Evolutionary conservation across 1,140 invertebrate species (phyloP).

Genomic region (Drosophila nasuta): DNA sequence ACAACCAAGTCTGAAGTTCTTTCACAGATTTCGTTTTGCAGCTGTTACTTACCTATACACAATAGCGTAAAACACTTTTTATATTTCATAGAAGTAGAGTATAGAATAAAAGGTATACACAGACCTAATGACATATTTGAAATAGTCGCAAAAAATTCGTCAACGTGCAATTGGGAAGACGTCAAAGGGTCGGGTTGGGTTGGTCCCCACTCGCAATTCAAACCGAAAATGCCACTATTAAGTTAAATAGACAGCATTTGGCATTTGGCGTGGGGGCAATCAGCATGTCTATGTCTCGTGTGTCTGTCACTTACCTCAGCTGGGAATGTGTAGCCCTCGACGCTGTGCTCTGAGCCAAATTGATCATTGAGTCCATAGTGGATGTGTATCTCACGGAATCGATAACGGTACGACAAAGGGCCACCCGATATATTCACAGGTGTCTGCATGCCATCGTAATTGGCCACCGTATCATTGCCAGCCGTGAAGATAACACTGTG

Average conservation of each 20-base stretch:
- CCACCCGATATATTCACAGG: conserved; percentile 96
- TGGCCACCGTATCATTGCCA: conserved; percentile 90
- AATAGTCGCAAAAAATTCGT: too few relatives aligned
- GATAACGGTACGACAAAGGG: conserved; percentile 97
- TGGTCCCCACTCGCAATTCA: not conserved
- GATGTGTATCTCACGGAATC: conserved; percentile 95
- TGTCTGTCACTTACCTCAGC: conserved; percentile 90
- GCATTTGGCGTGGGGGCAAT: not conserved
- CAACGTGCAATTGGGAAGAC: too few relatives aligned
- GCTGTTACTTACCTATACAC: too few relatives aligned
- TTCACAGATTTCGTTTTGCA: too few relatives aligned
- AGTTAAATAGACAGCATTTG: conserved; percentile 1
- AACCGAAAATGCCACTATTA: not conserved
- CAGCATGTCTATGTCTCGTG: not conserved
- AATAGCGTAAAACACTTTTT: too few relatives aligned
- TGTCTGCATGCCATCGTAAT: conserved; percentile 86
- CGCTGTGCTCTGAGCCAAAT: conserved; percentile 95
- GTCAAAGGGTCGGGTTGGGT: too few relatives aligned
- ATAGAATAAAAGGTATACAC: too few relatives aligned
- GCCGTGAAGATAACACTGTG: conserved; percentile 97
- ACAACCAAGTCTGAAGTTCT: too few relatives aligned
- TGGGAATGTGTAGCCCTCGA: conserved; percentile 95
- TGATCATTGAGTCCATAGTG: conserved; percentile 94
- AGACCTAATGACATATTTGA: too few relatives aligned
- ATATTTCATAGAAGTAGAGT: too few relatives aligned